Base-by-base conservation (phyloP, 2,888 invertebrate genomes). In the Leptinotarsa tumamoca region DNA sequence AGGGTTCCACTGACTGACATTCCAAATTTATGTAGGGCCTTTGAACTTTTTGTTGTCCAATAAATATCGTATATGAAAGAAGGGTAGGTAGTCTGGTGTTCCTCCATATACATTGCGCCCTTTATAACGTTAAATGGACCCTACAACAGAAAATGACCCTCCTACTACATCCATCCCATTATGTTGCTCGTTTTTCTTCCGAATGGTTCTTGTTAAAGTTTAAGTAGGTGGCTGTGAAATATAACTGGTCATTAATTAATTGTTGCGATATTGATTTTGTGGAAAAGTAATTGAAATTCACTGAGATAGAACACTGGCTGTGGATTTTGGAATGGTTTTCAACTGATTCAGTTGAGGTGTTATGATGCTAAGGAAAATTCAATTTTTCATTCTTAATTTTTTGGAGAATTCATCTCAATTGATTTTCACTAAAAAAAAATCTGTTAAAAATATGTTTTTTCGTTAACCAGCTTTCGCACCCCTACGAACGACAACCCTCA, bases 121-220 rank as follows among this genome's bases (percentile, higher is more conserved):
- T 63, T 43, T 63, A 63, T 63, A 63, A 63, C 33, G 63, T 63
- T 63, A 63, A 63, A 63, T 63, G 63, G 43, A 17, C 63, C 33
- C 27, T n/a, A n/a, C 63, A 21, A 63, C 33, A 63, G 63, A 63
- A 63, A 58, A 63, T 43, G 43, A 63, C 63, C 63, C 63, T 63
- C 73, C 33, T 33, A 50, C 67, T 58, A 73, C 51, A 73, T 69
- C 68, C 56, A 50, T 58, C 49, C 71, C 67, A 72, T 75, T 75
- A 75, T 58, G 63, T 56, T 58, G 68, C 67, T 72, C 75, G 75
- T 75, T 75, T 75, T 75, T 75, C 71, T 71, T 18, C 54, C 73
- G 5, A 70, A 67, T 52, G 68, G 73, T 67, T 17, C 50, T 61
- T 63, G 73, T 76, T 73, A 73, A 73, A 76, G 67, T 76, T 76